Evolutionary conservation across 2,113 vertebrate genomes (phyloP).

Genomic region (Myotis davidii): DNA sequence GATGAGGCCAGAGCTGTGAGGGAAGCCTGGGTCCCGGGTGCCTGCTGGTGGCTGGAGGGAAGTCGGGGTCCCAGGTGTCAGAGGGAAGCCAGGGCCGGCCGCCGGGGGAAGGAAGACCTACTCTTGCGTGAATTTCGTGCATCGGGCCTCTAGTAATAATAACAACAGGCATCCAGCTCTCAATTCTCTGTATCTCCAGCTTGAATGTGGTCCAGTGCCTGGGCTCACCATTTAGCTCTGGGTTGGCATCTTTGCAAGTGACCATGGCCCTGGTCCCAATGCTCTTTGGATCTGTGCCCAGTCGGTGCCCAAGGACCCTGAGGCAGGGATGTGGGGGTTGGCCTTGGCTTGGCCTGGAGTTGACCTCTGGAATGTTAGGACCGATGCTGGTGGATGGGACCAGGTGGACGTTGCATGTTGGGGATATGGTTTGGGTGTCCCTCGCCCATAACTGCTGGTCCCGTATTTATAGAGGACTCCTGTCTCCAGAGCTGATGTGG

Average conservation of each 20-base stretch:
- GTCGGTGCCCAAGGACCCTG: background rate
- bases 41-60: no score
- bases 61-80: no score
- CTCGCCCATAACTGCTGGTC: background rate
- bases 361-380: background rate
- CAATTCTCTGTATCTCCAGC: background rate
- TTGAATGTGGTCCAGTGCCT: background rate
- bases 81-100: no score
- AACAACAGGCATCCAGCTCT: background rate
- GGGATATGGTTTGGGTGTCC: background rate
- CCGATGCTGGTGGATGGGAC: background rate
- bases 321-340: background rate
- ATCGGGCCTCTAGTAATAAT: no score
- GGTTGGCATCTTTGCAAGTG: background rate
- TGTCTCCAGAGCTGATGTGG: slow-evolving; percentile 61
- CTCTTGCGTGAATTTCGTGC: no score
- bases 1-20: no score
- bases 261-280: no score
- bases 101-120: no score
- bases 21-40: no score
- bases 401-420: background rate
- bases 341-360: background rate
- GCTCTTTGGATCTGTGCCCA: background rate
- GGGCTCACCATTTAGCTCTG: background rate
- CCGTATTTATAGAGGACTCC: no score